These are phyloP conservation scores for Alligator mississippiensis DNA, from an alignment of 2,113 vertebrate species.

Conservation along the genomic window DNA sequence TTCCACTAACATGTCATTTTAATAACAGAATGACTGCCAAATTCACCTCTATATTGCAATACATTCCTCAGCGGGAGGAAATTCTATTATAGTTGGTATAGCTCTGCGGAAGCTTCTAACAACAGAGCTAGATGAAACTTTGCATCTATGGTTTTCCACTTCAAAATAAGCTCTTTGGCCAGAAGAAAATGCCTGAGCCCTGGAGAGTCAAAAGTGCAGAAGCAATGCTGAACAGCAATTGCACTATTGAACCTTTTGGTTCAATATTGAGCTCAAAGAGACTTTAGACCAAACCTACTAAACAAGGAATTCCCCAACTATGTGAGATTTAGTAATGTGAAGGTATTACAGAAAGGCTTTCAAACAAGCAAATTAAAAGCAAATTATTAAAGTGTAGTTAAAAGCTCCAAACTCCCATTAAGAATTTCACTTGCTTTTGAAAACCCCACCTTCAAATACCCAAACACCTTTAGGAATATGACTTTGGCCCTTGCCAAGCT, in stretches of 20 bases:
- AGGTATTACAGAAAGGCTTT: background rate
- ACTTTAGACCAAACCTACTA: background rate
- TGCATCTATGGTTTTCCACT: background rate
- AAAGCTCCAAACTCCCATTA: background rate
- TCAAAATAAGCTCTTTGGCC: background rate
- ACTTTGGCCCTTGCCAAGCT: constrained; percentile 24
- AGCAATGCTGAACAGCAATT: background rate
- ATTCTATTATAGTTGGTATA: background rate
- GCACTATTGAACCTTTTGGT: background rate
- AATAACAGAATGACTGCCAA: background rate
- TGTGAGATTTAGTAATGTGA: background rate
- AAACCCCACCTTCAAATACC: background rate
- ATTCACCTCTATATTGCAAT: background rate
- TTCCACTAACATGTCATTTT: background rate
- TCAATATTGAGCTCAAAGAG: background rate
- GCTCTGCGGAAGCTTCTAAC: too few relatives aligned
- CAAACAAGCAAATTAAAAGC: background rate
- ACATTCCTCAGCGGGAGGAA: background rate
- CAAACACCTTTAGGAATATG: background rate
- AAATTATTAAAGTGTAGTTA: background rate
- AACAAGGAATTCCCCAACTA: background rate
- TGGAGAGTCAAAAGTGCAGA: background rate
- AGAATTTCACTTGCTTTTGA: background rate
- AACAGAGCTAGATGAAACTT: background rate
- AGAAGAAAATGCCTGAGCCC: background rate